Percentiles rank a stretch among this genome's conserved stretches.
These are phyloP conservation scores for Apostichopus californicus DNA, from an alignment of 35 echinoderm and acorn worm genomes.

Conservation along the genomic window DNA sequence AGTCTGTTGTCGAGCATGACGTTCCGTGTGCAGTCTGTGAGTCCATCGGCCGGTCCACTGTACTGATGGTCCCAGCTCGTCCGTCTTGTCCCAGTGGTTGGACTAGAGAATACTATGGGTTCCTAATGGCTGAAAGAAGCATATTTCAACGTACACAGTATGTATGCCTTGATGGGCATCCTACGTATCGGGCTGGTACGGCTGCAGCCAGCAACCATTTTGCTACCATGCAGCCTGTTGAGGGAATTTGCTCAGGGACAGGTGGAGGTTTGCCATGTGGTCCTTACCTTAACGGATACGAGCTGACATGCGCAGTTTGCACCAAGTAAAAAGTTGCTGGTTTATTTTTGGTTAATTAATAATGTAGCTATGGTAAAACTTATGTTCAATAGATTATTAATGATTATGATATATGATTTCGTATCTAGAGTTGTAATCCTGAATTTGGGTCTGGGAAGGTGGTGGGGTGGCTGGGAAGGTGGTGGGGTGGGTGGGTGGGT, in stretches of 20 bases:
- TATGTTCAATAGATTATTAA: too few species aligned
- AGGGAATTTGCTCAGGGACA: neutral
- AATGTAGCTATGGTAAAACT: too few species aligned
- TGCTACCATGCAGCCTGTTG: neutral
- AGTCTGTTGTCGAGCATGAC: neutral
- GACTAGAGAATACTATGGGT: conserved; percentile 65
- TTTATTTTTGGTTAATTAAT: too few species aligned
- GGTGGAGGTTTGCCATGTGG: neutral
- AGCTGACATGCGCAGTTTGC: neutral
- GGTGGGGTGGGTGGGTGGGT: too few species aligned
- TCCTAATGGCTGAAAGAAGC: conserved; percentile 33
- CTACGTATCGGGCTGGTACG: neutral
- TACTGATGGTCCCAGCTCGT: conserved; percentile 55
- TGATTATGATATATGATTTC: too few species aligned
- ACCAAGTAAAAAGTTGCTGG: neutral
- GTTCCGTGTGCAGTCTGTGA: conserved; percentile 50
- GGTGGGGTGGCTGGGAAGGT: too few species aligned
- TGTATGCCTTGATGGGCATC: neutral
- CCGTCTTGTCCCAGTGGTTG: conserved; percentile 52
- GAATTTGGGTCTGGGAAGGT: too few species aligned
- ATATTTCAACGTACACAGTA: neutral
- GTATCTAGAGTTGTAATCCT: too few species aligned
- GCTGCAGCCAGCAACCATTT: neutral
- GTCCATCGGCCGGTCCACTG: neutral
- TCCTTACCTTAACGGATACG: neutral